phyloP scores from a whole-genome alignment of 2,888 invertebrate species.

The Anthrax anthrax region DNA sequence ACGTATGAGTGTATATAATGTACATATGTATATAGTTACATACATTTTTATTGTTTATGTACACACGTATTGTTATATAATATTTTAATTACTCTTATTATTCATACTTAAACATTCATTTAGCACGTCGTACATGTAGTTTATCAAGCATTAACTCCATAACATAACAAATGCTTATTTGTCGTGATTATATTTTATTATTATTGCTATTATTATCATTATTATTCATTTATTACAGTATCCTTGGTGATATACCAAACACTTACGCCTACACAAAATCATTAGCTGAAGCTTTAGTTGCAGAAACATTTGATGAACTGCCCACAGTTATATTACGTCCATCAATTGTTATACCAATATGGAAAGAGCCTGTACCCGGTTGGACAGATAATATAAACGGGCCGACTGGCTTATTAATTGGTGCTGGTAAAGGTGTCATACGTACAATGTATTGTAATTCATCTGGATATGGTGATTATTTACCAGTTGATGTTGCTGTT shows the following conservation, averaged over 20 bases:
- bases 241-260: conserved; percentile 68
- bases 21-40: too few relatives aligned
- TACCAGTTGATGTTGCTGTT: conserved; percentile 68
- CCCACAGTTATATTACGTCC: conserved; percentile 74
- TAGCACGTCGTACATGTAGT: too few relatives aligned
- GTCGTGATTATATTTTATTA: conserved; percentile 3
- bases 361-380: conserved; percentile 70
- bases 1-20: too few relatives aligned
- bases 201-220: too few relatives aligned
- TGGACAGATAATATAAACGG: conserved; percentile 93
- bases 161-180: too few relatives aligned
- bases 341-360: conserved; percentile 79
- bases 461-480: conserved; percentile 60
- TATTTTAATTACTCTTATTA: too few relatives aligned
- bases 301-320: conserved; percentile 59
- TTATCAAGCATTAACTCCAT: too few relatives aligned
- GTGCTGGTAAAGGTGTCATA: conserved; percentile 75
- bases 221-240: conserved; percentile 35
- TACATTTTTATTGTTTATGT: too few relatives aligned
- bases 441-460: conserved; percentile 77
- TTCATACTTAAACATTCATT: too few relatives aligned
- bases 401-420: conserved; percentile 70
- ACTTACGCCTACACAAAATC: conserved; percentile 92
- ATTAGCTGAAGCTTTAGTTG: conserved; percentile 69
- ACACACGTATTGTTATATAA: too few relatives aligned